These are phyloP conservation scores for Lasiurus cinereus DNA, from an alignment of 2,113 vertebrate genomes.

Conservation along the genomic window DNA sequence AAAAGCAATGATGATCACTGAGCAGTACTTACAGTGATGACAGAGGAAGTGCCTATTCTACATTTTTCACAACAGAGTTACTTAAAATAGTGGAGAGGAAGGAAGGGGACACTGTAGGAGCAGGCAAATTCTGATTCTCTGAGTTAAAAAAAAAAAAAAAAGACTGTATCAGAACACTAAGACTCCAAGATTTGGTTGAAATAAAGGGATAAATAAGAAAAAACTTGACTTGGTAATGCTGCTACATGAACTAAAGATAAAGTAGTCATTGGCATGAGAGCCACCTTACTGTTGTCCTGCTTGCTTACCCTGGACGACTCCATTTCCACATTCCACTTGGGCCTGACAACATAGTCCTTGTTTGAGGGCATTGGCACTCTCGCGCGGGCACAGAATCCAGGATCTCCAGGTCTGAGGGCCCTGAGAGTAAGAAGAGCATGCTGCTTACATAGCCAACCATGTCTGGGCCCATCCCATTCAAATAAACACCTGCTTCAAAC, in stretches of 20 bases:
- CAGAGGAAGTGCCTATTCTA: slow-evolving; percentile 10
- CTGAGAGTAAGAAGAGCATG: slow-evolving; percentile 82
- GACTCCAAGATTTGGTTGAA: not conserved
- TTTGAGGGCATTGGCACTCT: slow-evolving; percentile 98
- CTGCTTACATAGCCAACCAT: not conserved
- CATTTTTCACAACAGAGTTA: slow-evolving; percentile 38
- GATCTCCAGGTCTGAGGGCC: slow-evolving; percentile 96
- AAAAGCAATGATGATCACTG: slow-evolving; percentile 77
- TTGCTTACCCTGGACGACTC: slow-evolving; percentile 95
- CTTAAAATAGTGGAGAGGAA: slow-evolving; percentile 12
- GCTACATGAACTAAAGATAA: not conserved
- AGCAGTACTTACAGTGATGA: slow-evolving; percentile 61
- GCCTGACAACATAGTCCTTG: slow-evolving; percentile 98
- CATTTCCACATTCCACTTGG: slow-evolving; percentile 98
- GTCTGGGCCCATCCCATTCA: not conserved
- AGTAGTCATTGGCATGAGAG: not conserved
- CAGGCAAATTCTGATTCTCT: slow-evolving; percentile 6
- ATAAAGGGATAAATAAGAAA: not conserved
- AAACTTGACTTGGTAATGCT: not conserved
- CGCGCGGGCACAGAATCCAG: slow-evolving; percentile 97
- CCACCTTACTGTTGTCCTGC: not conserved
- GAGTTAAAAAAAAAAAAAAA: not conserved
- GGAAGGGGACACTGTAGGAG: not conserved
- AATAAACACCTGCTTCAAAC: not conserved
- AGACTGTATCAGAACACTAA: not conserved